A percentile compares a stretch with the other conserved stretches of the same genome.
Conservation (phyloP, 2,888 invertebrate genomes). For the Tupiocoris notatus region DNA sequence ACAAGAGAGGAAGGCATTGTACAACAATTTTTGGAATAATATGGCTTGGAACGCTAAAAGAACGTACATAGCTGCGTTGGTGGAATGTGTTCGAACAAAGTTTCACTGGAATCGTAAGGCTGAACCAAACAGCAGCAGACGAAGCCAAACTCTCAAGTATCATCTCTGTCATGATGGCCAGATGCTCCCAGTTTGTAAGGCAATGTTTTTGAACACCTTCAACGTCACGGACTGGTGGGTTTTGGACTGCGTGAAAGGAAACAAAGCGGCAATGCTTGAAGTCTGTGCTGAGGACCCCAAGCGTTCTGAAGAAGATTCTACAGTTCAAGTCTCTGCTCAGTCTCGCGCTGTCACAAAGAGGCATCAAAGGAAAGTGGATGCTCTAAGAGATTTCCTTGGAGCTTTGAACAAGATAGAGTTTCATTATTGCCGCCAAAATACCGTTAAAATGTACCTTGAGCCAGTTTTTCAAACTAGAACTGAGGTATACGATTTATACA, state of each 20-base stretch:
- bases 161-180: constrained; percentile 7
- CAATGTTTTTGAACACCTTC: constrained; percentile 15
- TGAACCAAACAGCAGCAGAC: neutral
- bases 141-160: neutral
- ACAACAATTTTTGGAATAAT: neutral
- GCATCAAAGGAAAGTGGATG: constrained; percentile 1
- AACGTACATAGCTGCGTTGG: neutral
- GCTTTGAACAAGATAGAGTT: neutral
- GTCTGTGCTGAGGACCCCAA: neutral
- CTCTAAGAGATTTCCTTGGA: neutral
- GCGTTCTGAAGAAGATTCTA: neutral
- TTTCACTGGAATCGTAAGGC: neutral
- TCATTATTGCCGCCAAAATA: constrained; percentile 7
- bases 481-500: neutral
- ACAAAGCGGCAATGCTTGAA: neutral
- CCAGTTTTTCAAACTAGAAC: constrained; percentile 6
- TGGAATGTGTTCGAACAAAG: neutral
- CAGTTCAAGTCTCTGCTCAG: neutral
- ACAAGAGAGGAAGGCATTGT: neutral
- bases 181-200: neutral
- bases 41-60: neutral
- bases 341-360: neutral
- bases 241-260: neutral
- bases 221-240: constrained; percentile 1
- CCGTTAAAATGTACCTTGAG: neutral